Evolutionary conservation across 2,888 invertebrate genomes (phyloP).

Genomic region (Eurois occulta): DNA sequence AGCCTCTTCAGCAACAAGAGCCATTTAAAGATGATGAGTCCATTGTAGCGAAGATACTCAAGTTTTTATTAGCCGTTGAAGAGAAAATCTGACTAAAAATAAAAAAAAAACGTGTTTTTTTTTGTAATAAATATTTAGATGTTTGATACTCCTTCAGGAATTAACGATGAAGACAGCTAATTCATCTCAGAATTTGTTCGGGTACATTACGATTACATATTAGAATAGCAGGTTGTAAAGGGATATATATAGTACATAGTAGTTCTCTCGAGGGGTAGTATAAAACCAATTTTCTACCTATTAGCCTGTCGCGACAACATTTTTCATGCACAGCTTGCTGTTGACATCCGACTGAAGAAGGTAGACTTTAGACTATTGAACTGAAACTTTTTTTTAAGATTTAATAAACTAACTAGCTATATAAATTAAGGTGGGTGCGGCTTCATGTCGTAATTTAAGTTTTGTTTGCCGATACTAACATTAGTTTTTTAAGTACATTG

Average conservation of each 20-base stretch:
- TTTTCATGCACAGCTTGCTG: slow-evolving; percentile 23
- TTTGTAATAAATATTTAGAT: not conserved
- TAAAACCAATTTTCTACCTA: not conserved
- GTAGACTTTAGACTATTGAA: not conserved
- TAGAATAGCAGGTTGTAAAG: too few relatives aligned
- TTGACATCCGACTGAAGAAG: slow-evolving; percentile 8
- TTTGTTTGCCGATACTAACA: too few relatives aligned
- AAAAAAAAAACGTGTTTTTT: too few relatives aligned
- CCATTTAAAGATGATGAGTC: slow-evolving; percentile 23
- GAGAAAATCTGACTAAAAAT: not conserved
- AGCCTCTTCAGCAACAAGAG: slow-evolving; percentile 31
- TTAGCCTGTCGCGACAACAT: slow-evolving; percentile 4
- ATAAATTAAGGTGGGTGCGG: too few relatives aligned
- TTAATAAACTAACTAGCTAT: too few relatives aligned
- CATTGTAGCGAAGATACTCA: slow-evolving; percentile 14
- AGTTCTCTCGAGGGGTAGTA: not conserved
- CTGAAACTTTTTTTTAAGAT: too few relatives aligned
- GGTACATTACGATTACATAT: not conserved
- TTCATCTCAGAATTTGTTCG: not conserved
- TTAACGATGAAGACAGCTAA: not conserved
- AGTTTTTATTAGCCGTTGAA: slow-evolving; percentile 23
- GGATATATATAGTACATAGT: too few relatives aligned
- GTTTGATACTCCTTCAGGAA: not conserved
- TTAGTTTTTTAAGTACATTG: too few relatives aligned
- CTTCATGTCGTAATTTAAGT: too few relatives aligned